phyloP scores from a whole-genome alignment of 2,888 invertebrate genomes.

The Philopedon plagiatum region DNA sequence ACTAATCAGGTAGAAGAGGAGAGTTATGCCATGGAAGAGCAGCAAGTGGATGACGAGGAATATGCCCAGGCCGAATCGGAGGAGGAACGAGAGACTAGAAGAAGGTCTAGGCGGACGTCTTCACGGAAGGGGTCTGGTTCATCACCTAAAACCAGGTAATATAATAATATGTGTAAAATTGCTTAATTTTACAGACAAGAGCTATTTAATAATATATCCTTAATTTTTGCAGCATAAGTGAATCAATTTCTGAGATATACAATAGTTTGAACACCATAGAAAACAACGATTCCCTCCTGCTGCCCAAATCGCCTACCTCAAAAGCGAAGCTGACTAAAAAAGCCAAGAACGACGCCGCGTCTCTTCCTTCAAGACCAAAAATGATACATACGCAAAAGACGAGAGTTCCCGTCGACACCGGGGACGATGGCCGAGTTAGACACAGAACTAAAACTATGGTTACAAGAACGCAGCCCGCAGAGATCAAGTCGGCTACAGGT shows the following conservation, averaged over 20 bases:
- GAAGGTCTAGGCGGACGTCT: conserved; percentile 60
- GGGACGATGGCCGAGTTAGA: conserved; percentile 70
- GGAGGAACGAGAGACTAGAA: conserved; percentile 60
- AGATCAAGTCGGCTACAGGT: conserved; percentile 68
- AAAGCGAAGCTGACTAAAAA: conserved; percentile 54
- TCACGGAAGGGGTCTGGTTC: conserved; percentile 66
- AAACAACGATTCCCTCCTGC: conserved; percentile 69
- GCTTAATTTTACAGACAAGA: no score
- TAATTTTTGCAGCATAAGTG: conserved; percentile 55
- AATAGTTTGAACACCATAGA: conserved; percentile 65
- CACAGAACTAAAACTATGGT: conserved; percentile 75
- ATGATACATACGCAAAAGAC: conserved; percentile 85
- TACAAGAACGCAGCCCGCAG: conserved; percentile 70
- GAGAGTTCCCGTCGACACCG: conserved; percentile 70
- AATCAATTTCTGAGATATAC: conserved; percentile 68
- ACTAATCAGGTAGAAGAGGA: conserved; percentile 42
- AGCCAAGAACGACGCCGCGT: conserved; percentile 62
- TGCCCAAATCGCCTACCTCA: conserved; percentile 65
- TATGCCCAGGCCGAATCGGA: conserved; percentile 60
- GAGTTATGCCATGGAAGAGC: conserved; percentile 17
- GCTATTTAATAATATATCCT: no score
- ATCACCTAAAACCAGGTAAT: conserved; percentile 58
- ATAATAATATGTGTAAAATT: no score
- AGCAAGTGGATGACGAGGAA: conserved; percentile 56
- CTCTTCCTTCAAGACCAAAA: conserved; percentile 73